Evolutionary conservation across 2,888 invertebrate species (phyloP).

Genomic region (Luffia ferchaultella): DNA sequence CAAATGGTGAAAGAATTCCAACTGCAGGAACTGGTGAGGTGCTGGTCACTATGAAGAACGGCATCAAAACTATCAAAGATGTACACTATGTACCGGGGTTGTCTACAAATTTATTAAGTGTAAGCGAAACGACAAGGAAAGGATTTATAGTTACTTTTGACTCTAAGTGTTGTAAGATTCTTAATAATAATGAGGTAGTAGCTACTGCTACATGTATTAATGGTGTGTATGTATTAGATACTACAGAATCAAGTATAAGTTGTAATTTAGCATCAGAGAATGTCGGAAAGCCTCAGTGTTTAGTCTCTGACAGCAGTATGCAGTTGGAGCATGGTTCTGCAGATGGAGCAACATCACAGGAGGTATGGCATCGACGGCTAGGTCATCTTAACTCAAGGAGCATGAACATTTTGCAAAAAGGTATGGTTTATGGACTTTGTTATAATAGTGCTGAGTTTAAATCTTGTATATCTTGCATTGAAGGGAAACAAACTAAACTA

Average conservation of each 20-base stretch:
- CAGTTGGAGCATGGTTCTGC: neutral
- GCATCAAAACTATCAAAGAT: slow-evolving; percentile 1
- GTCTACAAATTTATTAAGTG: slow-evolving; percentile 11
- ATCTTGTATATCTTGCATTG: too few species aligned
- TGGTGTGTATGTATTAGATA: slow-evolving; percentile 12
- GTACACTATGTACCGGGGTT: slow-evolving; percentile 11
- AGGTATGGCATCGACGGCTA: slow-evolving; percentile 13
- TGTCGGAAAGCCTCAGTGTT: neutral
- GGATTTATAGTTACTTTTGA: slow-evolving; percentile 8
- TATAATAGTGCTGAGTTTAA: too few species aligned
- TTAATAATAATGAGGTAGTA: slow-evolving; percentile 5
- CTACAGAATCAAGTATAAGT: too few species aligned
- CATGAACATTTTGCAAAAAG: slow-evolving; percentile 12
- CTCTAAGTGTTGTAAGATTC: slow-evolving; percentile 9
- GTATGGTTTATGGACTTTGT: slow-evolving; percentile 12
- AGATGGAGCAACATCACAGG: slow-evolving; percentile 3
- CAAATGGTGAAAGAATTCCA: neutral
- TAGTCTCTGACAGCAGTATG: neutral
- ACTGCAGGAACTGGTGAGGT: neutral
- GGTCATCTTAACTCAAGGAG: slow-evolving; percentile 11
- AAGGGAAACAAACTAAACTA: too few species aligned
- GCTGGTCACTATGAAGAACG: neutral
- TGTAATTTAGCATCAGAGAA: neutral
- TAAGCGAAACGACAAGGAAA: slow-evolving; percentile 10
- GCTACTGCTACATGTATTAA: slow-evolving; percentile 9